phyloP scores from a whole-genome alignment of 2,888 invertebrate species.

The Plutella xylostella region DNA sequence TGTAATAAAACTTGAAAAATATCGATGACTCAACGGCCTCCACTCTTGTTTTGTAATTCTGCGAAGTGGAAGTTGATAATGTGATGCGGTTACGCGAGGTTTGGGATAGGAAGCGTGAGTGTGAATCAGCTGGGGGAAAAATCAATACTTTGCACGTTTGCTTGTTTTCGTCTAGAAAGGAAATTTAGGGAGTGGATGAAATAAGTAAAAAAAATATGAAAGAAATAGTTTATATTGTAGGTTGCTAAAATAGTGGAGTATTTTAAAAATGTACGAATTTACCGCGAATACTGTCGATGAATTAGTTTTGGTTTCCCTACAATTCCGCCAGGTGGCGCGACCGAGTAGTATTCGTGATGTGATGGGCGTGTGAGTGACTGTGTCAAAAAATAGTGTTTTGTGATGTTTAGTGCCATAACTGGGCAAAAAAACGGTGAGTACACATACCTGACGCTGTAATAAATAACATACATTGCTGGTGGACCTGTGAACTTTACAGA shows the following conservation, averaged over 20 bases:
- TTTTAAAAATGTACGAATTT: constrained; percentile 42
- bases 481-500: constrained; percentile 35
- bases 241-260: constrained; percentile 28
- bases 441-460: constrained; percentile 26
- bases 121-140: constrained; percentile 60
- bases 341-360: constrained; percentile 51
- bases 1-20: too few relatives aligned
- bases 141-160: constrained; percentile 48
- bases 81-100: not conserved
- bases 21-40: constrained; percentile 51
- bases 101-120: constrained; percentile 4
- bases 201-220: constrained; percentile 17
- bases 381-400: constrained; percentile 63
- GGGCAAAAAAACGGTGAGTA: constrained; percentile 55
- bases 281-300: constrained; percentile 30
- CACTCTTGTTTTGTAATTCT: not conserved
- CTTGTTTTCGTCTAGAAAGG: not conserved
- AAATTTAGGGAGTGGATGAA: not conserved
- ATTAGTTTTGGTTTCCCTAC: constrained; percentile 2
- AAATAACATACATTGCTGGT: constrained; percentile 24
- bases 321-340: constrained; percentile 56
- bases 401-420: constrained; percentile 53
- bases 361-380: constrained; percentile 69
- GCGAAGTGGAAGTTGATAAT: not conserved
- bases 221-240: constrained; percentile 6